Percentiles rank a stretch among this genome's conserved stretches.
Conservation (phyloP, 2,113 vertebrate genomes). For the Lepus americanus region DNA sequence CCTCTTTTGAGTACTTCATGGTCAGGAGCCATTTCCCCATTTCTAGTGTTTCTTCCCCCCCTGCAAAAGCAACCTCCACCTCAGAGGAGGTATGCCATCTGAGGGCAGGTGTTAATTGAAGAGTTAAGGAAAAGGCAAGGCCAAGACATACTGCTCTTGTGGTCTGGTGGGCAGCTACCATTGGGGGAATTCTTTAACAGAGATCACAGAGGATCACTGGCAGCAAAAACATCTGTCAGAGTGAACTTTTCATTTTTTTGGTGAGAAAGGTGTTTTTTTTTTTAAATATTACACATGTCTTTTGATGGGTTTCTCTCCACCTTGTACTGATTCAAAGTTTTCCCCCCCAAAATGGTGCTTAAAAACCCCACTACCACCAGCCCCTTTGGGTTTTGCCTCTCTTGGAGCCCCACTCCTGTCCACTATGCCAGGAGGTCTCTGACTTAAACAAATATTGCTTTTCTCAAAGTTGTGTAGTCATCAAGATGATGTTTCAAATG, state of each 20-base stretch:
- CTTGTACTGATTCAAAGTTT: too few relatives aligned
- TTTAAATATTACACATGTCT: too few relatives aligned
- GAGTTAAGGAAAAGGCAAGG: not conserved
- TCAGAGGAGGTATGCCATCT: not conserved
- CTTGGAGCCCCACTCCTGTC: too few relatives aligned
- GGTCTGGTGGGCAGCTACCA: not conserved
- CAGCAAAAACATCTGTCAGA: not conserved
- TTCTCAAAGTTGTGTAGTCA: not conserved
- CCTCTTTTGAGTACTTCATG: not conserved
- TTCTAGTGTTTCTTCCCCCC: not conserved
- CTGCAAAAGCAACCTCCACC: not conserved
- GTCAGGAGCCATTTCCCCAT: not conserved
- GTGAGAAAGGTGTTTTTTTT: not conserved
- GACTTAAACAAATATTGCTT: too few relatives aligned
- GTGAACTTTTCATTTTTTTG: not conserved
- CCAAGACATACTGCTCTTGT: not conserved
- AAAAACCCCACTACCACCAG: too few relatives aligned
- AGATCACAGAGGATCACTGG: not conserved
- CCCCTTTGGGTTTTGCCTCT: too few relatives aligned
- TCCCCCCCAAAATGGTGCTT: too few relatives aligned
- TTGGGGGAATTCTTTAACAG: not conserved
- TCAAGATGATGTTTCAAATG: not conserved
- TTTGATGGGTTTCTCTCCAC: too few relatives aligned
- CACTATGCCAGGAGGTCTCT: too few relatives aligned
- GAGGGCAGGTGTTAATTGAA: not conserved